A percentile compares a stretch with the other conserved stretches of the same genome.
These are phyloP conservation scores for Drosophila setifemur DNA, from an alignment of 1,140 invertebrate genomes.

Conservation along the genomic window DNA sequence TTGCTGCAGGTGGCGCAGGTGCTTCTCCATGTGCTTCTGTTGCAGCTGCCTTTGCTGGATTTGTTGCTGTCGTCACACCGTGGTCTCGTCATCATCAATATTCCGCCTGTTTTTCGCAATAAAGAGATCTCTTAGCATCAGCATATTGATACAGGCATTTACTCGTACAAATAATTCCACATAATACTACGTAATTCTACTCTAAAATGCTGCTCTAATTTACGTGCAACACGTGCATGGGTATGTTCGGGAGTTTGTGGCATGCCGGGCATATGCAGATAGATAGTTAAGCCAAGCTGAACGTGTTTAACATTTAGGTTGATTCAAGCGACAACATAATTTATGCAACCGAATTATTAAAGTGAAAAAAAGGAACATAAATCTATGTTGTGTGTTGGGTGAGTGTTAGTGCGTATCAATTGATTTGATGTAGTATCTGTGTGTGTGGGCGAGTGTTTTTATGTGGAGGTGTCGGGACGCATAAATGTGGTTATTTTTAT, in stretches of 20 bases:
- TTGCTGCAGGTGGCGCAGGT: conserved; percentile 13
- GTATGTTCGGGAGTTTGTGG: conserved; percentile 22
- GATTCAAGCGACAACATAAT: conserved; percentile 33
- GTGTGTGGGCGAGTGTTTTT: conserved; percentile 1
- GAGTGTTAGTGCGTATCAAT: conserved; percentile 4
- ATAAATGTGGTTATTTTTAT: conserved; percentile 9
- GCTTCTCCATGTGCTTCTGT: conserved; percentile 1
- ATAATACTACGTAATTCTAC: neutral
- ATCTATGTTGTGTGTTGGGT: conserved; percentile 8
- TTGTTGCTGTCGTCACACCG: conserved; percentile 67
- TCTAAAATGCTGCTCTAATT: conserved; percentile 22
- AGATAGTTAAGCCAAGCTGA: neutral
- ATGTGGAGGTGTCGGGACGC: conserved; percentile 4
- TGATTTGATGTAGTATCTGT: too few species aligned
- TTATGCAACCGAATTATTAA: conserved; percentile 41
- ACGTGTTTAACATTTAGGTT: conserved; percentile 30
- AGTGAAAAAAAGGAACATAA: conserved; percentile 33
- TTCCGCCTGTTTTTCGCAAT: conserved; percentile 69
- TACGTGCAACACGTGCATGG: conserved; percentile 28
- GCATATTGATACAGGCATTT: neutral
- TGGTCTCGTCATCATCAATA: conserved; percentile 82
- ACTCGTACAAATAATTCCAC: neutral
- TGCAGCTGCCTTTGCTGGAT: conserved; percentile 6
- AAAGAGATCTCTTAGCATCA: conserved; percentile 6
- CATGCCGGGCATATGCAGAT: neutral